phyloP scores from a whole-genome alignment of 2,797 vertebrate species.

The Gambelia wislizenii region DNA sequence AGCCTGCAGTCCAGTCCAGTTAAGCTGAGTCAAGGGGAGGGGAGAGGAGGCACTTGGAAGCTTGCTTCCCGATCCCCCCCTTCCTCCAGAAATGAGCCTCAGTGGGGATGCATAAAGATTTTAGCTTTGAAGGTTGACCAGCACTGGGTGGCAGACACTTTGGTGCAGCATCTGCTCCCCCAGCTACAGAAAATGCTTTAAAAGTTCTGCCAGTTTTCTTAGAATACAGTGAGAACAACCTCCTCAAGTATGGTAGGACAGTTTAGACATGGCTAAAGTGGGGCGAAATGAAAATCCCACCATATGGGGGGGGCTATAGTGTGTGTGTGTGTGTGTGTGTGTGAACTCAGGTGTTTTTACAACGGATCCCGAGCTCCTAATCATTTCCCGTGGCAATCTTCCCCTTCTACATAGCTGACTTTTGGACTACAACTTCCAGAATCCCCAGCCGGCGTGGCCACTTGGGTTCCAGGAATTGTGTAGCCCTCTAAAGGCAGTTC shows the following conservation, averaged over 20 bases:
- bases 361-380: too few species aligned
- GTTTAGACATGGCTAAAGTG: neutral
- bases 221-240: neutral
- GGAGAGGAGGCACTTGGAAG: neutral
- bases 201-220: neutral
- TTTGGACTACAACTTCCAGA: too few species aligned
- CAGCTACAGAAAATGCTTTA: neutral
- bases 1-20: neutral
- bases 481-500: too few species aligned
- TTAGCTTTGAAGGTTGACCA: neutral
- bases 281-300: too few species aligned
- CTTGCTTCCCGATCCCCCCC: too few species aligned
- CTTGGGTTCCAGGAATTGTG: too few species aligned
- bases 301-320: too few species aligned
- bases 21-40: neutral
- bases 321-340: too few species aligned
- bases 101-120: neutral
- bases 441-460: too few species aligned
- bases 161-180: neutral
- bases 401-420: too few species aligned
- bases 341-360: too few species aligned
- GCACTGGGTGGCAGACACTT: neutral
- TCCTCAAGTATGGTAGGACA: neutral
- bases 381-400: too few species aligned
- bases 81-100: neutral